Conservation (phyloP, 2,113 vertebrate species). For the Labeo rohita region DNA sequence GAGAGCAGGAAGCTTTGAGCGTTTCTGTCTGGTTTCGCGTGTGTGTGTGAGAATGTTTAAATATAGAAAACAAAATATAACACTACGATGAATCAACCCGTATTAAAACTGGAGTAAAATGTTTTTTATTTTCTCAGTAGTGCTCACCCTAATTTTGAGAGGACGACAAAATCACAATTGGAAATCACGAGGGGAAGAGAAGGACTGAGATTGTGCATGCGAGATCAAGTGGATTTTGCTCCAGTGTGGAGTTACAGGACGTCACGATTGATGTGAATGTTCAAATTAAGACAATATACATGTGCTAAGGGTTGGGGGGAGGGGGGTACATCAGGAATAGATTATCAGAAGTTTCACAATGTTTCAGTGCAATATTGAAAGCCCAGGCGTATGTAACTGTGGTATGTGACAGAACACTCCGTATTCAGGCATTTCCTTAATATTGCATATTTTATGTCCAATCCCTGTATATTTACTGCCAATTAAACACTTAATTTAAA, state of each 20-base stretch:
- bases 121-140: conserved; percentile 39
- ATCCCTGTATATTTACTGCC: conserved; percentile 24
- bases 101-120: conserved; percentile 41
- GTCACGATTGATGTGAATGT: conserved; percentile 37
- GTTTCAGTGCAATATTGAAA: conserved; percentile 49
- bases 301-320: not conserved
- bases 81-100: conserved; percentile 53
- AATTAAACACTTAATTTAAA: not conserved
- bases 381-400: conserved; percentile 25
- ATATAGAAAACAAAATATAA: conserved; percentile 46
- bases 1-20: conserved; percentile 6
- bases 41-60: conserved; percentile 45
- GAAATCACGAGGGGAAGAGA: not conserved
- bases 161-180: not conserved
- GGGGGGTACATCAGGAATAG: conserved; percentile 12
- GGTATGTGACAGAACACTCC: conserved; percentile 27
- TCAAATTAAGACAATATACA: conserved; percentile 31
- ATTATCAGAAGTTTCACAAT: conserved; percentile 39
- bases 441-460: conserved; percentile 1
- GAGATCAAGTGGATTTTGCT: conserved; percentile 24
- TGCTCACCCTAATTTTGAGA: conserved; percentile 45
- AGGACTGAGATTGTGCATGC: conserved; percentile 8
- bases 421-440: conserved; percentile 25
- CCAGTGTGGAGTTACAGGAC: conserved; percentile 31
- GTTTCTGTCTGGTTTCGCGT: conserved; percentile 30